A percentile compares a stretch with the other conserved stretches of the same genome.
phyloP scores from a whole-genome alignment of 2,888 invertebrate species.

The Scaptodrosophila latifasciaeformis region DNA sequence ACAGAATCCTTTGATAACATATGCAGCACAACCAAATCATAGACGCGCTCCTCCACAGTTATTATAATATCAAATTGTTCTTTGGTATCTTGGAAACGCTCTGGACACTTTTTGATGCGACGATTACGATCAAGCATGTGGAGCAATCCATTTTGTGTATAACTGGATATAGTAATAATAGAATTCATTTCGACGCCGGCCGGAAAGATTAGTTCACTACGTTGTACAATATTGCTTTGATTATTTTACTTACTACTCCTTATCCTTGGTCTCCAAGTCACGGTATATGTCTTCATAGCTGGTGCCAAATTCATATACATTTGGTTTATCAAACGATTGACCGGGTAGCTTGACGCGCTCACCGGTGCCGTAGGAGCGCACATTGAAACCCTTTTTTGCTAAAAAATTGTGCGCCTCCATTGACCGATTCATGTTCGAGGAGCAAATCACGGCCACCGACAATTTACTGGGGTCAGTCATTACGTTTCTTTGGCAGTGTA shows the following conservation, averaged over 20 bases:
- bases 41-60: constrained; percentile 98
- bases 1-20: constrained; percentile 87
- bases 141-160: constrained; percentile 98
- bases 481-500: constrained; percentile 54
- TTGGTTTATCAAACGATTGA: constrained; percentile 92
- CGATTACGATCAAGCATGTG: constrained; percentile 99
- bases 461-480: constrained; percentile 76
- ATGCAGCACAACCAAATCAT: constrained; percentile 97
- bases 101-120: constrained; percentile 94
- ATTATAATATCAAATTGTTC: constrained; percentile 97
- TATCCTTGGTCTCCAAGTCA: constrained; percentile 92
- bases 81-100: constrained; percentile 91
- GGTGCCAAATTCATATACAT: constrained; percentile 96
- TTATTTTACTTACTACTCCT: constrained; percentile 81
- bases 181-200: not conserved
- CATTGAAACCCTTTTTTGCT: constrained; percentile 96
- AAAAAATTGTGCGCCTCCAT: constrained; percentile 99
- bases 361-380: constrained; percentile 95
- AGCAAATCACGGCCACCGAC: constrained; percentile 96
- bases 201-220: no score
- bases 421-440: constrained; percentile 99
- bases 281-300: constrained; percentile 97
- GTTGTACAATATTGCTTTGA: constrained; percentile 57
- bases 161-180: constrained; percentile 75
- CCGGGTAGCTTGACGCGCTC: constrained; percentile 98